Conservation (phyloP, 2,797 vertebrate genomes). For the Parauchenoglanis ngamensis region DNA sequence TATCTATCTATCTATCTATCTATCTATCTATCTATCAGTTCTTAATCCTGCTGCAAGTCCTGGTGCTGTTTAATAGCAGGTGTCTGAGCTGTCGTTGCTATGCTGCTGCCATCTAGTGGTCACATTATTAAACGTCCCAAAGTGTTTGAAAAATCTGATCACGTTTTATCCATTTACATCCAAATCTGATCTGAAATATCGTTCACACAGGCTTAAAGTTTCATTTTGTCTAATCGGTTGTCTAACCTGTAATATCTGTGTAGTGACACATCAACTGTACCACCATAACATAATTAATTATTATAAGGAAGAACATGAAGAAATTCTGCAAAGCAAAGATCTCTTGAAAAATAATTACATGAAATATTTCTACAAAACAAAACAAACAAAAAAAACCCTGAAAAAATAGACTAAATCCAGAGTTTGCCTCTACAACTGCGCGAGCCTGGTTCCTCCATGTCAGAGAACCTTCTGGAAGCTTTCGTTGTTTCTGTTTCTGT, state of each 20-base stretch:
- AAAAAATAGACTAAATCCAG: background rate
- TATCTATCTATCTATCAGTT: background rate
- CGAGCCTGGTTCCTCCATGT: background rate
- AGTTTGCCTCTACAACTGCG: background rate
- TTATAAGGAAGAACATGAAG: background rate
- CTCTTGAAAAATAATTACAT: background rate
- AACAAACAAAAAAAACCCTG: background rate
- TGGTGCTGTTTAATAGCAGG: background rate
- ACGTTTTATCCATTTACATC: background rate
- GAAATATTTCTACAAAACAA: background rate
- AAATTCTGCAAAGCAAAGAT: background rate
- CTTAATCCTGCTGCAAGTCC: no score
- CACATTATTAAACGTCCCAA: background rate
- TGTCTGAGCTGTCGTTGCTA: background rate
- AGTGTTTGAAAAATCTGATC: background rate
- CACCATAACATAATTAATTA: background rate
- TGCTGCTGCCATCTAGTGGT: conserved; percentile 32
- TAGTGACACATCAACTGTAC: background rate
- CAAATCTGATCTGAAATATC: background rate
- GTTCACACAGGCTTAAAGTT: background rate
- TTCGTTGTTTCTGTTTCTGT: background rate
- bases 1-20: background rate
- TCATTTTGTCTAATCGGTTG: background rate
- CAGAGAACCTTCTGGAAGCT: background rate
- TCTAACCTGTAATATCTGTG: background rate